phyloP scores from a whole-genome alignment of 2,888 invertebrate species.

The Sesia bembeciformis region DNA sequence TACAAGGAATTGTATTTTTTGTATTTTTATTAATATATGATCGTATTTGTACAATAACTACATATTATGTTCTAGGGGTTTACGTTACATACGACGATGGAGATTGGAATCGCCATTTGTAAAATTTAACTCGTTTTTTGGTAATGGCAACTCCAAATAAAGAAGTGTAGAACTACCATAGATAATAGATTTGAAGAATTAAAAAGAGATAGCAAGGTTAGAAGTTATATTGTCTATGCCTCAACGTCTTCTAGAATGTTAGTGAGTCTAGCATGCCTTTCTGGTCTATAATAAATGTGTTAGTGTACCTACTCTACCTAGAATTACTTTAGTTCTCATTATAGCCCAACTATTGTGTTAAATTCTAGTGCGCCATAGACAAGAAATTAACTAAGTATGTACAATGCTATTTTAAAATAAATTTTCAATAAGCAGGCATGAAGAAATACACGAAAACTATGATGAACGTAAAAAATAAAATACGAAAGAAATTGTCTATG shows the following conservation, averaged over 20 bases:
- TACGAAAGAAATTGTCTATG: too few species aligned
- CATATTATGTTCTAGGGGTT: too few species aligned
- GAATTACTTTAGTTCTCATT: slow-evolving; percentile 36
- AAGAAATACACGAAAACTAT: too few species aligned
- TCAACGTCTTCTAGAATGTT: slow-evolving; percentile 43
- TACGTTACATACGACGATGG: too few species aligned
- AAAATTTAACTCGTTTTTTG: neutral
- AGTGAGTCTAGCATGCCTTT: slow-evolving; percentile 66
- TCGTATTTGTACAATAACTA: too few species aligned
- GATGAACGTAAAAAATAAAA: too few species aligned
- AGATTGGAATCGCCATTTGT: too few species aligned
- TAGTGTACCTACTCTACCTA: slow-evolving; percentile 27
- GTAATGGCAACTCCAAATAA: slow-evolving; percentile 44
- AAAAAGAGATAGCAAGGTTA: slow-evolving; percentile 17
- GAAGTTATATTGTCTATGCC: slow-evolving; percentile 26
- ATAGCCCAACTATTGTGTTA: slow-evolving; percentile 54
- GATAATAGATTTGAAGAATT: slow-evolving; percentile 17
- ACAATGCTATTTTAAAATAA: too few species aligned
- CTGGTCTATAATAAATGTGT: slow-evolving; percentile 34
- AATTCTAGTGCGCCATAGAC: slow-evolving; percentile 33
- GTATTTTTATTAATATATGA: too few species aligned
- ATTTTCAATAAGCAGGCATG: too few species aligned
- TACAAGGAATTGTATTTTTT: too few species aligned
- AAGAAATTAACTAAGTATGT: slow-evolving; percentile 6
- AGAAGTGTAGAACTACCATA: slow-evolving; percentile 37